Evolutionary conservation across 2,888 invertebrate species (phyloP).

Genomic region (Synergus japonicus): DNA sequence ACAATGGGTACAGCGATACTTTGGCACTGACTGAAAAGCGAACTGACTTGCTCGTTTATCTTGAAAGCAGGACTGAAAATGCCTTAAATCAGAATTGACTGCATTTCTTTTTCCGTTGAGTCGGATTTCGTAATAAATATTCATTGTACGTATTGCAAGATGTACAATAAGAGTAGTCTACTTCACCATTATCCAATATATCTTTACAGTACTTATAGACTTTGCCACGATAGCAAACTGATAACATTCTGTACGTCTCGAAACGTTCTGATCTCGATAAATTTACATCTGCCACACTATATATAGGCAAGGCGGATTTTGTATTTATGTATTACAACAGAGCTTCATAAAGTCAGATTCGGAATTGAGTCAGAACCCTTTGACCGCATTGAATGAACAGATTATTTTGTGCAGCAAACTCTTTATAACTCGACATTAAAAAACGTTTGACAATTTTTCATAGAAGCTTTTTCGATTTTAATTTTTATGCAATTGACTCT

Average conservation of each 20-base stretch:
- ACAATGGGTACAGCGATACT: conserved; percentile 16
- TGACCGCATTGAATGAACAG: conserved; percentile 20
- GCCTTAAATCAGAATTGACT: conserved; percentile 31
- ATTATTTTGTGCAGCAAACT: conserved; percentile 15
- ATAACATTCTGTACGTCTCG: conserved; percentile 34
- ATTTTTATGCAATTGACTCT: neutral
- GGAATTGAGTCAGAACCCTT: conserved; percentile 13
- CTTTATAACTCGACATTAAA: neutral
- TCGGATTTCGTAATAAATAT: conserved; percentile 13
- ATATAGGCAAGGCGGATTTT: conserved; percentile 8
- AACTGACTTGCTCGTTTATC: conserved; percentile 6
- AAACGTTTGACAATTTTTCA: neutral
- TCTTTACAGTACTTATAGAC: conserved; percentile 28
- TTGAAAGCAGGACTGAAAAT: conserved; percentile 32
- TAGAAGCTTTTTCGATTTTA: neutral
- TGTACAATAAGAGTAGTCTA: conserved; percentile 5
- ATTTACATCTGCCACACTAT: conserved; percentile 14
- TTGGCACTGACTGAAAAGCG: conserved; percentile 16
- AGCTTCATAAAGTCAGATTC: conserved; percentile 37
- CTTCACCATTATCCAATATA: conserved; percentile 26
- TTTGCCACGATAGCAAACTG: conserved; percentile 25
- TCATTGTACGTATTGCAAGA: conserved; percentile 9
- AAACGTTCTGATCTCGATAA: conserved; percentile 34
- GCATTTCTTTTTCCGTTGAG: conserved; percentile 5
- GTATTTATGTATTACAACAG: conserved; percentile 29